phyloP scores from a whole-genome alignment of 2,888 invertebrate species.

The Corbicula japonica region DNA sequence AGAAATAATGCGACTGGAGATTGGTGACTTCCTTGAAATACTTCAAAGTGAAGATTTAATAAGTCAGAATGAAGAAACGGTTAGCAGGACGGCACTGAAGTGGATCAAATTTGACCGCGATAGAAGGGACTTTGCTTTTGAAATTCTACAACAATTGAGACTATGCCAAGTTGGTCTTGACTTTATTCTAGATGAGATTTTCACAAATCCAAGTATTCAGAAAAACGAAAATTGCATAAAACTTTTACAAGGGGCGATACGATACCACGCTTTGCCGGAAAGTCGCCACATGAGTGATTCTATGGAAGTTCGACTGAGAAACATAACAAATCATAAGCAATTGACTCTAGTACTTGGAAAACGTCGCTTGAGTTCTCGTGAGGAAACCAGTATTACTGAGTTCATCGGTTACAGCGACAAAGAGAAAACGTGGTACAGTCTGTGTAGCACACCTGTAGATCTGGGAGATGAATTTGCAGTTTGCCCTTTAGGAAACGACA shows the following conservation, averaged over 20 bases:
- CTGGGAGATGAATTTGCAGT: slow-evolving; percentile 69
- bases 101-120: slow-evolving; percentile 58
- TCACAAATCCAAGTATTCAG: slow-evolving; percentile 49
- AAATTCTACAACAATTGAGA: slow-evolving; percentile 54
- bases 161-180: slow-evolving; percentile 59
- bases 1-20: slow-evolving; percentile 59
- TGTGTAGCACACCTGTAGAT: slow-evolving; percentile 59
- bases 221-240: slow-evolving; percentile 48
- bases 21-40: slow-evolving; percentile 61
- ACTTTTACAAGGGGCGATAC: slow-evolving; percentile 61
- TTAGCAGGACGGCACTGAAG: slow-evolving; percentile 54
- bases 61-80: slow-evolving; percentile 55
- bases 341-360: slow-evolving; percentile 63
- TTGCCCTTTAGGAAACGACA: slow-evolving; percentile 69
- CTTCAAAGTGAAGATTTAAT: slow-evolving; percentile 58
- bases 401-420: slow-evolving; percentile 57
- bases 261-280: slow-evolving; percentile 67
- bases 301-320: slow-evolving; percentile 38
- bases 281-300: slow-evolving; percentile 51
- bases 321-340: slow-evolving; percentile 20
- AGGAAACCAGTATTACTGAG: slow-evolving; percentile 38
- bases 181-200: slow-evolving; percentile 64
- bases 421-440: slow-evolving; percentile 63
- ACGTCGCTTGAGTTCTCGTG: slow-evolving; percentile 22
- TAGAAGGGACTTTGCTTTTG: slow-evolving; percentile 28